phyloP scores from a whole-genome alignment of 2,888 invertebrate species.

The Eustalomyia histrio region DNA sequence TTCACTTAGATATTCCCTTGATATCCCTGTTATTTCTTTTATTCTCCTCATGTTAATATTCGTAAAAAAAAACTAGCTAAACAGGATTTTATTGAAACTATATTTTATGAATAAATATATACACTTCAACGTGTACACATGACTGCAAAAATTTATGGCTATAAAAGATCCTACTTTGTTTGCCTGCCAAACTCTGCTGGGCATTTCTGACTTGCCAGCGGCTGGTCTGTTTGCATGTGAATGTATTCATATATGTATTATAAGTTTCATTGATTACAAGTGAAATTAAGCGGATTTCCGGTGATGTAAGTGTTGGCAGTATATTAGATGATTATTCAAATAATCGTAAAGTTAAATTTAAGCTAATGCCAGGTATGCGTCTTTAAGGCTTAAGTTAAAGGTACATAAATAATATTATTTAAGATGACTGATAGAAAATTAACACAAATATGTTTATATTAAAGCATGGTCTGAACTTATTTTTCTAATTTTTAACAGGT shows the following conservation, averaged over 20 bases:
- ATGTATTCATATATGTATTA: neutral
- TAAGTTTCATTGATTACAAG: conserved; percentile 57
- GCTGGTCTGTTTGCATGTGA: conserved; percentile 12
- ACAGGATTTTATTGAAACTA: conserved; percentile 42
- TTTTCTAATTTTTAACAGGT: too few species aligned
- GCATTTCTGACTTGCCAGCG: conserved; percentile 6
- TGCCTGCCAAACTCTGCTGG: neutral
- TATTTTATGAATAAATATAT: conserved; percentile 21
- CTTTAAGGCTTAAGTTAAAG: neutral
- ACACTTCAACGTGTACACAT: neutral
- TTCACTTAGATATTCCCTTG: too few species aligned
- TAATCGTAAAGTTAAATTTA: neutral
- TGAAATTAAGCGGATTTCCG: conserved; percentile 65
- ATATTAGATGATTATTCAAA: conserved; percentile 44
- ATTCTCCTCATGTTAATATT: too few species aligned
- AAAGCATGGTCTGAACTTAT: too few species aligned
- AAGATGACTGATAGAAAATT: neutral
- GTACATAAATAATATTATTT: neutral
- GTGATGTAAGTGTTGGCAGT: conserved; percentile 60
- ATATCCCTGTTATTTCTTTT: neutral
- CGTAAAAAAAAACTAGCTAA: conserved; percentile 21
- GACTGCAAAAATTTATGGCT: conserved; percentile 1
- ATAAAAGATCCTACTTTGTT: conserved; percentile 27
- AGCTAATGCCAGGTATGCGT: neutral
- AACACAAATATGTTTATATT: neutral